Percentiles rank a stretch among this genome's conserved stretches.
These are phyloP conservation scores for Cataglyphis rosenhaueri DNA, from an alignment of 2,888 invertebrate genomes.

Conservation along the genomic window DNA sequence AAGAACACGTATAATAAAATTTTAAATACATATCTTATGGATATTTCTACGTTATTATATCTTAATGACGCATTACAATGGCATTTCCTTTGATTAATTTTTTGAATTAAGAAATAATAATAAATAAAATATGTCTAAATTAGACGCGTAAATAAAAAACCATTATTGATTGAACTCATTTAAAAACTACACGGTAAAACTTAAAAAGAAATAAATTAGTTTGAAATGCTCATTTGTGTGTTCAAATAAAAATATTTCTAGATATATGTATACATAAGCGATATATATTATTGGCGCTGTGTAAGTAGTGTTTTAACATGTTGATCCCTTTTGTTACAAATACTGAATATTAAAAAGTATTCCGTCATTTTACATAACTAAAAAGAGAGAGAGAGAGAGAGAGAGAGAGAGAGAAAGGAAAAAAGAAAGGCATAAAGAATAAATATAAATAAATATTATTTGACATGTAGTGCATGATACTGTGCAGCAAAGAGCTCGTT, in stretches of 20 bases:
- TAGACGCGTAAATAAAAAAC: neutral
- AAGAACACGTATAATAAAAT: neutral
- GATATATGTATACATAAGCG: too few relatives aligned
- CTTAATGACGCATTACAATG: neutral
- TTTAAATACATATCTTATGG: neutral
- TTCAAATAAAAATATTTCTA: neutral
- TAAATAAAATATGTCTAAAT: neutral
- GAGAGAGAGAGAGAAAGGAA: neutral
- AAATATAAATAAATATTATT: slow-evolving; percentile 78
- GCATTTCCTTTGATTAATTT: neutral
- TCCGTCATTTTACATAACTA: neutral
- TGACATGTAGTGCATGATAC: slow-evolving; percentile 59
- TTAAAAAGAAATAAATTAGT: neutral
- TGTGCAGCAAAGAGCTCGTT: slow-evolving; percentile 75
- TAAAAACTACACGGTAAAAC: neutral
- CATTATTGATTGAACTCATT: neutral
- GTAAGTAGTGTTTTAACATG: neutral
- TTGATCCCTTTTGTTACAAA: neutral
- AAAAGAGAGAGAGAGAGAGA: neutral
- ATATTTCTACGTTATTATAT: neutral
- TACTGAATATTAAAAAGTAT: slow-evolving; percentile 6
- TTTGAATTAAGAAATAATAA: slow-evolving; percentile 1
- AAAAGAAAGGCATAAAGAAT: slow-evolving; percentile 35
- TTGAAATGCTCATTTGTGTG: neutral
- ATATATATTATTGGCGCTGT: neutral